Percentiles rank a stretch among this genome's conserved stretches.
These are phyloP conservation scores for Xenentodon cancila DNA, from an alignment of 2,797 vertebrate genomes.

Conservation along the genomic window DNA sequence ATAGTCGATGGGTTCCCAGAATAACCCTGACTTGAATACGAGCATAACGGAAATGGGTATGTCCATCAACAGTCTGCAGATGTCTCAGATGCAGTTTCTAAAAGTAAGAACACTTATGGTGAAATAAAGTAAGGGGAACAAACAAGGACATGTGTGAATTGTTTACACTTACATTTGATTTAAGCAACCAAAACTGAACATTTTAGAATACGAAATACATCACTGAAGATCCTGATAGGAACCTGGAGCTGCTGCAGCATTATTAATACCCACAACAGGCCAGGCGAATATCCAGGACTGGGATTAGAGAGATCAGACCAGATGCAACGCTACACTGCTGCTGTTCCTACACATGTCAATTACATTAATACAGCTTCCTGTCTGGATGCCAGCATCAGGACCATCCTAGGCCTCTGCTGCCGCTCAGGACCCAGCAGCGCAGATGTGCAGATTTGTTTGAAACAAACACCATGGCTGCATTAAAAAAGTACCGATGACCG, in stretches of 20 bases:
- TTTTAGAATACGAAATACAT: slow-evolving; percentile 24
- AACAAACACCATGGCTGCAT: slow-evolving; percentile 30
- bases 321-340: slow-evolving; percentile 51
- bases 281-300: slow-evolving; percentile 40
- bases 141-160: neutral
- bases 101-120: too few species aligned
- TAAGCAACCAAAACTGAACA: neutral
- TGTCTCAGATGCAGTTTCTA: too few species aligned
- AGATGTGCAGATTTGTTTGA: slow-evolving; percentile 31
- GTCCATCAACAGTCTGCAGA: too few species aligned
- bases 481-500: slow-evolving; percentile 25
- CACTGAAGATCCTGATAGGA: slow-evolving; percentile 33
- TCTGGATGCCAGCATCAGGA: slow-evolving; percentile 41
- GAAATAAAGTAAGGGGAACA: neutral
- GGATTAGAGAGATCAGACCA: slow-evolving; percentile 69
- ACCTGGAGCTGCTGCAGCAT: slow-evolving; percentile 9
- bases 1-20: too few species aligned
- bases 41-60: too few species aligned
- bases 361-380: slow-evolving; percentile 68
- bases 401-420: slow-evolving; percentile 19
- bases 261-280: slow-evolving; percentile 53
- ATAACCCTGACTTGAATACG: too few species aligned
- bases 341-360: slow-evolving; percentile 65
- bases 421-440: slow-evolving; percentile 8
- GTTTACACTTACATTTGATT: neutral